These are phyloP conservation scores for Anthopleura sola DNA, from an alignment of 64 coral and sea anemone genomes.

Conservation along the genomic window DNA sequence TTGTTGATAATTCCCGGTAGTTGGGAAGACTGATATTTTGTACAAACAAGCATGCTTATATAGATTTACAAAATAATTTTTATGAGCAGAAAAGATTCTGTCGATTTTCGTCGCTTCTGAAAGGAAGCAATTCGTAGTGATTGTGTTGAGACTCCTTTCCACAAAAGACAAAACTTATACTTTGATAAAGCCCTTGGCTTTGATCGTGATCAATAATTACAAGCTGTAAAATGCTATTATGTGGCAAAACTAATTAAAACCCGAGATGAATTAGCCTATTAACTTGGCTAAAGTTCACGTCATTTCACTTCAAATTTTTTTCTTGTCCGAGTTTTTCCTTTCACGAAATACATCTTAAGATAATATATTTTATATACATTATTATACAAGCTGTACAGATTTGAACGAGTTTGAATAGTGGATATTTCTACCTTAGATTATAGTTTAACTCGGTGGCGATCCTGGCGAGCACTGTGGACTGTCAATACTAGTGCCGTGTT, in stretches of 20 bases:
- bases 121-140: background rate
- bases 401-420: background rate
- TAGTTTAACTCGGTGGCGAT: slow-evolving; percentile 60
- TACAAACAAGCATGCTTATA: slow-evolving; percentile 9
- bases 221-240: background rate
- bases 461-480: slow-evolving; percentile 31
- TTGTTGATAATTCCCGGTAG: background rate
- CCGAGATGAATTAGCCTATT: background rate
- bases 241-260: background rate
- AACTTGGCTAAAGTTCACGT: background rate
- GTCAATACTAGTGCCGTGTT: slow-evolving; percentile 45
- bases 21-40: background rate
- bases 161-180: background rate
- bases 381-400: background rate
- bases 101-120: background rate
- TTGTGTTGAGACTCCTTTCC: background rate
- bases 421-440: background rate
- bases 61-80: slow-evolving; percentile 3
- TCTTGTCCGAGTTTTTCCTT: background rate
- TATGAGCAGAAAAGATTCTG: background rate
- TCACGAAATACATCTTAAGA: background rate
- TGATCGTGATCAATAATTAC: background rate
- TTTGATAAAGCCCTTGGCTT: background rate
- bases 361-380: background rate
- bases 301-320: background rate